Conservation (phyloP, 2,888 invertebrate genomes). For the Drosophila mimetica region DNA sequence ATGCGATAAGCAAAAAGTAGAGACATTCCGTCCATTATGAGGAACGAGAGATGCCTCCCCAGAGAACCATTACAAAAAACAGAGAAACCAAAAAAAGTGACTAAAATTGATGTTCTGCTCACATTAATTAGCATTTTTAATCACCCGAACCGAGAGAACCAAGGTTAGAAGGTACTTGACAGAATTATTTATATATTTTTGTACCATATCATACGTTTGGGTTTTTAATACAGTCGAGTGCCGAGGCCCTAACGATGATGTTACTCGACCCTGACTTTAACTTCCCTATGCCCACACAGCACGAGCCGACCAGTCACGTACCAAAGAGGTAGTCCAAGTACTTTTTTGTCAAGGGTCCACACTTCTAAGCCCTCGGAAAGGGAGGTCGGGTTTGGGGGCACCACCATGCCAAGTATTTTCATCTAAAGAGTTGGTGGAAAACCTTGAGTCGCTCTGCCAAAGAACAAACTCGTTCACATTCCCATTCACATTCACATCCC, state of each 20-base stretch:
- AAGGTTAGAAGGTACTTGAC: slow-evolving; percentile 36
- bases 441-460: slow-evolving; percentile 55
- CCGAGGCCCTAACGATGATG: slow-evolving; percentile 26
- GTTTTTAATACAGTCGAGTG: slow-evolving; percentile 17
- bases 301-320: slow-evolving; percentile 48
- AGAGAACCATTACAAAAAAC: slow-evolving; percentile 18
- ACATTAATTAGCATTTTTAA: slow-evolving; percentile 73
- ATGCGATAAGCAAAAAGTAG: slow-evolving; percentile 17
- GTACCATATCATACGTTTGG: slow-evolving; percentile 1
- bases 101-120: slow-evolving; percentile 17
- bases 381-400: not conserved
- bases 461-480: slow-evolving; percentile 23
- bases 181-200: slow-evolving; percentile 20
- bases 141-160: slow-evolving; percentile 27
- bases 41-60: slow-evolving; percentile 21
- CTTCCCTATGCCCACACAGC: slow-evolving; percentile 40
- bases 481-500: slow-evolving; percentile 10
- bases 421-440: slow-evolving; percentile 49
- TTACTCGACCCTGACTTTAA: slow-evolving; percentile 72
- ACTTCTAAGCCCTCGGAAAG: slow-evolving; percentile 25
- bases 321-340: slow-evolving; percentile 36
- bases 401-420: slow-evolving; percentile 24
- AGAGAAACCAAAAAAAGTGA: not conserved
- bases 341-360: slow-evolving; percentile 31
- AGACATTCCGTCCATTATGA: slow-evolving; percentile 1